Conservation (phyloP, 2,888 invertebrate species). For the Leptura quadrifasciata region DNA sequence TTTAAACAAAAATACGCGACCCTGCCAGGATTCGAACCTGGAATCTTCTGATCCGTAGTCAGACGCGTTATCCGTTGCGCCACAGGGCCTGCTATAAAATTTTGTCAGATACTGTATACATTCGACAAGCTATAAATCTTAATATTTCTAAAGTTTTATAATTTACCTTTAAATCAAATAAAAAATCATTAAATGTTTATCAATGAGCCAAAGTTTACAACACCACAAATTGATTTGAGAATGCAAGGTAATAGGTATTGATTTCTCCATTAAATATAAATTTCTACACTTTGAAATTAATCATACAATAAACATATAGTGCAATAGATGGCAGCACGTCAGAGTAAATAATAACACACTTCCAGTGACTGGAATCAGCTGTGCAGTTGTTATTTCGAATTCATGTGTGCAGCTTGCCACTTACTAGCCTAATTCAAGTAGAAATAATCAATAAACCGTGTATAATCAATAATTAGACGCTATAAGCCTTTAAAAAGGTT, state of each 20-base stretch:
- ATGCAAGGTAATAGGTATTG: background rate
- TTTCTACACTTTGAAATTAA: background rate
- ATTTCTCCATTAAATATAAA: background rate
- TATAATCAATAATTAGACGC: conserved; percentile 47
- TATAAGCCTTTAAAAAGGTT: conserved; percentile 28
- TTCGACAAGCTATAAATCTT: background rate
- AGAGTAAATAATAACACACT: conserved; percentile 44
- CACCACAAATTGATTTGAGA: background rate
- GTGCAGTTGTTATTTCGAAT: conserved; percentile 45
- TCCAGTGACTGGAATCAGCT: conserved; percentile 49
- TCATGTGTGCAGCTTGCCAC: conserved; percentile 18
- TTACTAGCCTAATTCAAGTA: conserved; percentile 21
- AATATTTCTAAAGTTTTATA: too few relatives aligned
- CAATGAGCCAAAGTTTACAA: background rate
- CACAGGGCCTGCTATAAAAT: conserved; percentile 72
- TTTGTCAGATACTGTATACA: background rate
- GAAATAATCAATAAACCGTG: conserved; percentile 54
- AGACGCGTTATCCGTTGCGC: conserved; percentile 78
- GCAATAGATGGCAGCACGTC: conserved; percentile 41
- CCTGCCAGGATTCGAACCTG: conserved; percentile 77
- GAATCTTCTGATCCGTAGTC: conserved; percentile 77
- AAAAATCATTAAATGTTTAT: background rate
- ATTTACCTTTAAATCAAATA: background rate
- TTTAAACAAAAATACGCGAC: conserved; percentile 65
- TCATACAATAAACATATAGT: background rate